Percentiles rank a stretch among this genome's conserved stretches.
Conservation (phyloP, 2,888 invertebrate genomes). For the Phorcus lineatus region DNA sequence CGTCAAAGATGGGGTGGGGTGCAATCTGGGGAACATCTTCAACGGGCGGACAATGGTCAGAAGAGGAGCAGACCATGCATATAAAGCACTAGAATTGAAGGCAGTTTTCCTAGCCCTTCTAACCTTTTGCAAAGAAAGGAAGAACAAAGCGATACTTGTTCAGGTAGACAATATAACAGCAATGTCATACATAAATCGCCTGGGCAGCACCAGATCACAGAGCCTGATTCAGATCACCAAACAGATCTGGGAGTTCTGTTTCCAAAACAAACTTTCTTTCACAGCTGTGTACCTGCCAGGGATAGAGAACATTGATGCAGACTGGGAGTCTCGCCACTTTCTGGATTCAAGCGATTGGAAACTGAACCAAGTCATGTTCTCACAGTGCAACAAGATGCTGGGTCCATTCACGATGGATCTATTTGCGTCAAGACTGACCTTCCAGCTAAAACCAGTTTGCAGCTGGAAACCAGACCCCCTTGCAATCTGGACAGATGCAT, state of each 20-base stretch:
- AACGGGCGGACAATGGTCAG: background rate
- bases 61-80: background rate
- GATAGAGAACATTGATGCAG: background rate
- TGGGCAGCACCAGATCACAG: background rate
- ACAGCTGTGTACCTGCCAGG: background rate
- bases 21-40: too few relatives aligned
- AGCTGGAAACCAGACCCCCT: too few relatives aligned
- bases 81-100: background rate
- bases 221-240: background rate
- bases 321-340: too few relatives aligned
- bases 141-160: background rate
- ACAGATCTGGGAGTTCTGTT: background rate
- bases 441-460: too few relatives aligned
- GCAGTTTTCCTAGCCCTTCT: background rate
- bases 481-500: too few relatives aligned
- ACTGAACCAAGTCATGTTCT: too few relatives aligned
- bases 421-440: too few relatives aligned
- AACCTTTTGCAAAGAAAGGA: background rate
- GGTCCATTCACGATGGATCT: too few relatives aligned
- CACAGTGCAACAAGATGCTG: too few relatives aligned
- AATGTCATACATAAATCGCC: background rate
- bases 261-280: background rate
- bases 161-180: background rate
- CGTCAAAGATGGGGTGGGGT: too few relatives aligned
- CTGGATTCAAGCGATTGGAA: too few relatives aligned